These are phyloP conservation scores for Myotis planiceps DNA, from an alignment of 2,797 vertebrate species.

Conservation along the genomic window DNA sequence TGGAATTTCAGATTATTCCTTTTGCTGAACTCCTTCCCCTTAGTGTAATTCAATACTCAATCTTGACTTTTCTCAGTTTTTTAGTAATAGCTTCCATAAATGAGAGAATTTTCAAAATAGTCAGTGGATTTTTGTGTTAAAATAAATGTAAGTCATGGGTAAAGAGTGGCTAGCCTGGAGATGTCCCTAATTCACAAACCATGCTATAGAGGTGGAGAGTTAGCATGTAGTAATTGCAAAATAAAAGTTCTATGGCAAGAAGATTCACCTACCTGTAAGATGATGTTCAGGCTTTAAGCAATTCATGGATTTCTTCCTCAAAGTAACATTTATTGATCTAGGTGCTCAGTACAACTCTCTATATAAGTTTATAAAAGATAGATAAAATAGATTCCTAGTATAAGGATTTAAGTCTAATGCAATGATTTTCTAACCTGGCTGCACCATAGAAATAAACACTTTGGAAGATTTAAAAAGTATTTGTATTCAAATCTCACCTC, in stretches of 20 bases:
- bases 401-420: not conserved
- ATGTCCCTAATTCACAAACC: not conserved
- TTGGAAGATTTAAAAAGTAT: not conserved
- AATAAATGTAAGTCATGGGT: not conserved
- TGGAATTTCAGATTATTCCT: not conserved
- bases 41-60: not conserved
- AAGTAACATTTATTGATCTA: not conserved
- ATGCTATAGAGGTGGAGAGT: not conserved
- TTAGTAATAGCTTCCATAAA: not conserved
- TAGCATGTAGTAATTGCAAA: not conserved
- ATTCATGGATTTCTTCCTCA: not conserved
- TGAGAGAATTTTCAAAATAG: not conserved
- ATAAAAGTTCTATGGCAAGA: not conserved
- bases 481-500: not conserved
- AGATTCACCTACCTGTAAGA: not conserved
- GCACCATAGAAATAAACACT: not conserved
- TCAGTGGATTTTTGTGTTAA: not conserved
- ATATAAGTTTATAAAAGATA: not conserved
- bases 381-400: not conserved
- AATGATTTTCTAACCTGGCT: not conserved
- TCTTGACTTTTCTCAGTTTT: not conserved
- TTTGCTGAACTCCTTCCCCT: not conserved
- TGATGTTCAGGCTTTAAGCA: not conserved
- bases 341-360: not conserved
- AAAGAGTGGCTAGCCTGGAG: not conserved